Evolutionary conservation across 2,888 invertebrate species (phyloP), one percentile per base, ranked within the genome.

Genomic region (Adelognathus sp.): DNA sequence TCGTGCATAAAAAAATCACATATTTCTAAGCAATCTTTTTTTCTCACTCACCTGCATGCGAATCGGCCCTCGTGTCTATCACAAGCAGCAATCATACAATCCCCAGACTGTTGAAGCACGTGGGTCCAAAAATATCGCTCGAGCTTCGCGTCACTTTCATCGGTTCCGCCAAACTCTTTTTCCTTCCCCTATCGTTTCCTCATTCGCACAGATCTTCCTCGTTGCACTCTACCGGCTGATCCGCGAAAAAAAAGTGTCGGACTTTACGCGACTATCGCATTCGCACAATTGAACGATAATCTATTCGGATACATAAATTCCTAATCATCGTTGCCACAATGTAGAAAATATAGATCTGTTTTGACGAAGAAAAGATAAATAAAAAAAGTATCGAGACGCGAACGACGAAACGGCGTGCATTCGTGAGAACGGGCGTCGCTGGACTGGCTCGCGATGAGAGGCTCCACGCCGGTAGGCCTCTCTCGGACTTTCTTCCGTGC

Each of bases 361-460:
- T n/a, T n/a, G 27, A 54, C 3, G 18, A 46, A 46, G 7, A 14
- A 24, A 24, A 24, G 5, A 3, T 18, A 50, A 9, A 11, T 21
- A 52, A 11, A 52, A 11, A 52, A 27, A 7, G 11, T 9, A 11
- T 3, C 18, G 70, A 69, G 41, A 58, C 5, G 80, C 78, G 80
- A 72, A 79, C 77, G 80, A 76, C 58, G 75, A 76, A 81, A 85
- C 81, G 77, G 83, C 87, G 86, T 89, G 87, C 86, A 88, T 87
- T 86, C 88, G 83, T 83, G 82, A 85, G 85, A 85, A 84, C 88
- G 88, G 84, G 85, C 87, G 81, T 85, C 86, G 85, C 86, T 85
- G 86, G 86, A 88, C 88, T 88, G 88, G 76, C n/a, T n/a, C 76
- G 76, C 79, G 81, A 79, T 71, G 69, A 75, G 70, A n/a, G n/a